Base-by-base conservation (phyloP, 2,888 invertebrate genomes). In the Dysmachus trigonus region DNA sequence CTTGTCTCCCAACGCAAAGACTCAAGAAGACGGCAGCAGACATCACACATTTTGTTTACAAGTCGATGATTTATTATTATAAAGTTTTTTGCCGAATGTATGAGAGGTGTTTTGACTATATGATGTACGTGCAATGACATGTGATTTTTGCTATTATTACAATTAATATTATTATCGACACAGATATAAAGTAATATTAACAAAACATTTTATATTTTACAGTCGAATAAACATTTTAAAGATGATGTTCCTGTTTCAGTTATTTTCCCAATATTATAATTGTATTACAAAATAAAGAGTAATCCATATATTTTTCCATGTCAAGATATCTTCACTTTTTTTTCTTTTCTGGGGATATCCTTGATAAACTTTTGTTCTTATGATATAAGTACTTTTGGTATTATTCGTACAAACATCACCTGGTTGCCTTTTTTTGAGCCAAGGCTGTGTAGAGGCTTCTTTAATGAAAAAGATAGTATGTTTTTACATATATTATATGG, bases 81-180 rank as follows among this genome's bases (percentile, higher is more conserved):
- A 31, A n/a, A 47, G 18, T 35, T 76, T 35, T 76, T 35, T 35
- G 35, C 76, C 62, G 22, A 76, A 13, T 79, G 79, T 18, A 30
- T 62, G 71, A 62, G 18, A 62, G 15, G 53, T 71, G 31, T 53
- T 41, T 82, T 62, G n/a, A 18, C 82, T 82, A 62, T 13, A 41
- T 41, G 38, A 41, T 87, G 85, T 86, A 87, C 86, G 87, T 87
- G 87, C 87, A 87, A 87, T 87, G 86, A 86, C 53, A 87, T 87
- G 87, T 87, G 87, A 87, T 87, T 87, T 86, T 62, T 87, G 86
- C 84, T 86, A 87, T 85, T 86, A 83, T 87, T 84, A 86, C 51
- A 6, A 84, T 72, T 83, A 72, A 83, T 27, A 27, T 62, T 62
- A 62, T 62, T 62, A 62, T 62, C 27, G 62, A 62, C 62, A 62